phyloP scores from a whole-genome alignment of 2,797 vertebrate genomes.

The Danio jaintianensis region DNA sequence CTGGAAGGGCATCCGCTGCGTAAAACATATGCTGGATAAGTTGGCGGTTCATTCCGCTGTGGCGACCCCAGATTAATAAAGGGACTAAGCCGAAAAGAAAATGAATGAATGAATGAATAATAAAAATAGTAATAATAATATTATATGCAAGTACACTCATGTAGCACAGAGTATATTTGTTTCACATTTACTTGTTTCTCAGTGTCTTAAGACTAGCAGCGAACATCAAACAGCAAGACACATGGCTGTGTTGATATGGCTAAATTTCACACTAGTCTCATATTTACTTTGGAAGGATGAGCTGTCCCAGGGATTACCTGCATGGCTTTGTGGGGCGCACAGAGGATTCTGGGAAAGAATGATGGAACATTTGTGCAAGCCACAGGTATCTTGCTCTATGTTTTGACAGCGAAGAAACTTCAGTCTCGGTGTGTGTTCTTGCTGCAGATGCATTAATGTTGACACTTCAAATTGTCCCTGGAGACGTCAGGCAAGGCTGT shows the following conservation, averaged over 20 bases:
- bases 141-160: neutral
- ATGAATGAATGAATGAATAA: no score
- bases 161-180: neutral
- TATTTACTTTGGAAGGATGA: slow-evolving; percentile 31
- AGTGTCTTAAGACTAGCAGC: neutral
- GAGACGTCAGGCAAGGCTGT: slow-evolving; percentile 70
- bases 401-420: slow-evolving; percentile 73
- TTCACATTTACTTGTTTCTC: slow-evolving; percentile 8
- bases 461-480: slow-evolving; percentile 76
- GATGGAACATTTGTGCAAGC: slow-evolving; percentile 47
- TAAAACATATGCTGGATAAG: no score
- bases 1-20: no score
- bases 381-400: slow-evolving; percentile 59
- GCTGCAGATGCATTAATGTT: slow-evolving; percentile 79
- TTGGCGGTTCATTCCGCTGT: no score
- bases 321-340: slow-evolving; percentile 5
- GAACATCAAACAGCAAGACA: slow-evolving; percentile 19
- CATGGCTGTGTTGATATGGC: neutral
- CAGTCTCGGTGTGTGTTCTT: slow-evolving; percentile 72
- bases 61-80: no score
- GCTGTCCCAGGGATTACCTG: slow-evolving; percentile 38
- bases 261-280: slow-evolving; percentile 26
- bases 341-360: slow-evolving; percentile 43
- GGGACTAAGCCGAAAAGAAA: no score
- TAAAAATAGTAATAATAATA: no score